Evolutionary conservation across 2,888 invertebrate species (phyloP).

Genomic region (Netelia inedita): DNA sequence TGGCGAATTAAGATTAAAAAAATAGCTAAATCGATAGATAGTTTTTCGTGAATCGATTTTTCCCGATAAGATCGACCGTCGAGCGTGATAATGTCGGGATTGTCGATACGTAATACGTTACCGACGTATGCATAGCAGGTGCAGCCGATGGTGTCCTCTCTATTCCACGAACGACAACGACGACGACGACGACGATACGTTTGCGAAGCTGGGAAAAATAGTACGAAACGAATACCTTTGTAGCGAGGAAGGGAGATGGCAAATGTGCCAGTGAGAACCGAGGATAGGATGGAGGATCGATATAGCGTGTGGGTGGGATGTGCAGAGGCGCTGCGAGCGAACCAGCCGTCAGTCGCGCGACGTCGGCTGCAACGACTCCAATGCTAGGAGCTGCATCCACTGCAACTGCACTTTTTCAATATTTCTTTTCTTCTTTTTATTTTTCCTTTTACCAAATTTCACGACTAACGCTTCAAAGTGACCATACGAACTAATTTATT

Average conservation of each 20-base stretch:
- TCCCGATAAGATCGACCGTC: conserved; percentile 28
- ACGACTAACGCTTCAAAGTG: no score
- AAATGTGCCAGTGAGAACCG: conserved; percentile 44
- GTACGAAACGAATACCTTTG: conserved; percentile 34
- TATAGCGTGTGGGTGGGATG: conserved; percentile 84
- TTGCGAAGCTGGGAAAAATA: conserved; percentile 32
- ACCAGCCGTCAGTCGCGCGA: conserved; percentile 77
- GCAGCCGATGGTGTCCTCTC: conserved; percentile 31
- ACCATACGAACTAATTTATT: background rate
- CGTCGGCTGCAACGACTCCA: conserved; percentile 69
- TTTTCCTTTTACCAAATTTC: background rate
- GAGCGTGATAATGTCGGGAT: conserved; percentile 8
- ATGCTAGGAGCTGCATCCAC: conserved; percentile 51
- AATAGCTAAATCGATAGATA: no score
- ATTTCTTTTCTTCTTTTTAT: background rate
- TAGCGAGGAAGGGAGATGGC: conserved; percentile 32
- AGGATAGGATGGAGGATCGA: conserved; percentile 81
- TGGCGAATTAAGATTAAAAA: background rate
- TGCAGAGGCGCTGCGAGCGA: conserved; percentile 79
- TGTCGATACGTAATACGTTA: background rate
- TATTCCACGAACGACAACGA: background rate
- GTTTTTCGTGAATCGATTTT: background rate
- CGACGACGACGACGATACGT: conserved; percentile 17
- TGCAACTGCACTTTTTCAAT: conserved; percentile 34
- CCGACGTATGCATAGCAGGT: conserved; percentile 43